Conservation (phyloP, 2,113 vertebrate species). For the Lynx canadensis region DNA sequence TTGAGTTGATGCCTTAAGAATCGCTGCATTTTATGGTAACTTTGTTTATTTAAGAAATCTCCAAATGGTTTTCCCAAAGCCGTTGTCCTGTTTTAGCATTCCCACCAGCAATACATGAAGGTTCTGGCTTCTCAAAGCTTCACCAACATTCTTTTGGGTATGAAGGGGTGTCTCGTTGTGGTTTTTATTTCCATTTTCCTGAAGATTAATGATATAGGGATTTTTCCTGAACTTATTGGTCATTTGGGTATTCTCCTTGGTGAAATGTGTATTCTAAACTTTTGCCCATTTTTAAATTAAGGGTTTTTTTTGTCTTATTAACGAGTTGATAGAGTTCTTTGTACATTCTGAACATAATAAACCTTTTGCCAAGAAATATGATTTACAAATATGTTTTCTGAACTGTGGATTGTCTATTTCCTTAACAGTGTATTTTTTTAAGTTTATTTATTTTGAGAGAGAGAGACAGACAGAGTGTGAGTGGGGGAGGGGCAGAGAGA, state of each 20-base stretch:
- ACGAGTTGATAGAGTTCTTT: background rate
- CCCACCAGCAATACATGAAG: background rate
- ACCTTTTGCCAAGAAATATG: background rate
- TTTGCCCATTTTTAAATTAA: background rate
- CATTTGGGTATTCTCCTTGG: background rate
- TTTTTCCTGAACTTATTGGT: background rate
- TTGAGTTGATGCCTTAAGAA: background rate
- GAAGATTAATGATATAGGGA: background rate
- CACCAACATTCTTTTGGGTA: background rate
- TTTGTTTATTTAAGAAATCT: constrained; percentile 25
- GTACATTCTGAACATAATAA: background rate
- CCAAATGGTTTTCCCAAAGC: background rate
- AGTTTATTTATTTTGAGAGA: too few relatives aligned
- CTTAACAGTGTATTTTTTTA: background rate
- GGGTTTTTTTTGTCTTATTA: background rate
- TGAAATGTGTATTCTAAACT: background rate
- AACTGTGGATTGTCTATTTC: background rate
- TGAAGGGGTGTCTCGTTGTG: background rate
- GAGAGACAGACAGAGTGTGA: too few relatives aligned
- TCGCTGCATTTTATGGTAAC: background rate
- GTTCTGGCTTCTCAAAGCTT: background rate
- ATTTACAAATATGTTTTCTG: background rate
- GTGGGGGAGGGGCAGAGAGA: too few relatives aligned
- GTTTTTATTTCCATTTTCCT: constrained; percentile 21
- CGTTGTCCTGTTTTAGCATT: background rate